These are phyloP conservation scores for Apodemia mormo DNA, from an alignment of 2,888 invertebrate species.

Conservation along the genomic window DNA sequence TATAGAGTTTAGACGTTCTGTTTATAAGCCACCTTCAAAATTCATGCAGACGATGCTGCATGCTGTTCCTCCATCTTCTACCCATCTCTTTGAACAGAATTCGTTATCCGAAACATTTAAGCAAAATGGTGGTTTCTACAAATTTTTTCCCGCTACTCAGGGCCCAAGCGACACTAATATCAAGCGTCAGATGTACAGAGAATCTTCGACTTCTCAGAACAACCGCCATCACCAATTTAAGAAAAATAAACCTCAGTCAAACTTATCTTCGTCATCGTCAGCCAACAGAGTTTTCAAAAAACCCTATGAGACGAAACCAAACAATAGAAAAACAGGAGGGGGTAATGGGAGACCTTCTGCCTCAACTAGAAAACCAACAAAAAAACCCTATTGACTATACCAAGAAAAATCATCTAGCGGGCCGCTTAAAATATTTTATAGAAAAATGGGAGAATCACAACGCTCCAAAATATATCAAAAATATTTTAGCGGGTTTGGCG, in stretches of 20 bases:
- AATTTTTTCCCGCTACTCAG: neutral
- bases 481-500: neutral
- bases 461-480: neutral
- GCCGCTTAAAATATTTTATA: too few relatives aligned
- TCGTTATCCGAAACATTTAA: neutral
- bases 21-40: neutral
- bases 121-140: neutral
- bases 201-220: neutral
- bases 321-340: neutral
- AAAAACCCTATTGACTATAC: neutral
- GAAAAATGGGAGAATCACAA: neutral
- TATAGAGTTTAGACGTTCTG: neutral
- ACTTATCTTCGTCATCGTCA: neutral
- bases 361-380: neutral
- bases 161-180: neutral
- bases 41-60: neutral
- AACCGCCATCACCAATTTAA: neutral
- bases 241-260: neutral
- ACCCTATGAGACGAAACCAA: too few relatives aligned
- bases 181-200: neutral
- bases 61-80: neutral
- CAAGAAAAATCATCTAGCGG: neutral
- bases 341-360: neutral
- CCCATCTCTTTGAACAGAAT: neutral
- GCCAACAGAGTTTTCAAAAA: too few relatives aligned